Evolutionary conservation across 2,113 vertebrate species (phyloP).

Genomic region (Scopus umbretta): DNA sequence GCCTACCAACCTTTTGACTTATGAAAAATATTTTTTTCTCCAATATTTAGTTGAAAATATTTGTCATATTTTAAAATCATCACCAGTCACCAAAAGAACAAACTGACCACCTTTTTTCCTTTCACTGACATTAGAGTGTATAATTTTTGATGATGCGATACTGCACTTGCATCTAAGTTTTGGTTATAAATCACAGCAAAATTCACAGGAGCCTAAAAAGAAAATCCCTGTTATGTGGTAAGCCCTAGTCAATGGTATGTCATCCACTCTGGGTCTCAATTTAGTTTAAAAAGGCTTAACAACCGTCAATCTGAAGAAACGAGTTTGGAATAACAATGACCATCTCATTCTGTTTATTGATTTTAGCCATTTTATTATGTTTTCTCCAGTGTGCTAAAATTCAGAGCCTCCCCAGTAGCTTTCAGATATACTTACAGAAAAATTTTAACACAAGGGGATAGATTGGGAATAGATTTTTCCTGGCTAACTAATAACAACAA

Average conservation of each 20-base stretch:
- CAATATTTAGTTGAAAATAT: neutral
- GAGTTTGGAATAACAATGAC: constrained; percentile 29
- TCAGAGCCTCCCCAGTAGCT: neutral
- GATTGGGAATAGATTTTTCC: constrained; percentile 2
- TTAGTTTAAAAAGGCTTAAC: constrained; percentile 35
- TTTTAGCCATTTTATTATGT: constrained; percentile 29
- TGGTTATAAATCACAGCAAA: neutral
- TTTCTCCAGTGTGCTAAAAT: constrained; percentile 35
- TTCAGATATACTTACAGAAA: constrained; percentile 5
- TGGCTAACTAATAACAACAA: neutral
- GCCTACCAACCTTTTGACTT: neutral
- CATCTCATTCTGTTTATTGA: constrained; percentile 32
- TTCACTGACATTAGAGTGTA: neutral
- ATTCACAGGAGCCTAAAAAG: neutral
- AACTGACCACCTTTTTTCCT: neutral
- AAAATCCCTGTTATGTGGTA: neutral
- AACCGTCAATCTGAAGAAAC: constrained; percentile 26
- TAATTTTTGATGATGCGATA: neutral
- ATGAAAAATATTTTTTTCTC: neutral
- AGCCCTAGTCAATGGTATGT: neutral
- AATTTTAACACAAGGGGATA: neutral
- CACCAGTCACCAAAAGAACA: neutral
- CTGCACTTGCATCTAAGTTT: neutral
- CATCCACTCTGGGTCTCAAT: neutral
- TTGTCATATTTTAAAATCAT: neutral